Conservation (phyloP, 2,888 invertebrate genomes). For the Periphyllus acericola region DNA sequence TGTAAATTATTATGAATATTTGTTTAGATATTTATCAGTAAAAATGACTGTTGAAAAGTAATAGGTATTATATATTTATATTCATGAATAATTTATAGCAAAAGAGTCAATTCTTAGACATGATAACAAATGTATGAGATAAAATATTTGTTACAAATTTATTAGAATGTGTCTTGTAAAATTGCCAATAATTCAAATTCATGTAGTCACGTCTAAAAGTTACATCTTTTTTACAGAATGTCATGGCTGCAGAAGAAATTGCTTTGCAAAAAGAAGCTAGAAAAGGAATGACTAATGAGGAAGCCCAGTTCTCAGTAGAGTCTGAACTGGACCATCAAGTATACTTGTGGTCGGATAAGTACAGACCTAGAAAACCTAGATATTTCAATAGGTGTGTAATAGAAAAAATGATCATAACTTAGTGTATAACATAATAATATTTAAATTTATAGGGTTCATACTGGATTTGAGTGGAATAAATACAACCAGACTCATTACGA, state of each 20-base stretch:
- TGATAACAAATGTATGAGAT: slow-evolving; percentile 18
- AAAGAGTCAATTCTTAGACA: slow-evolving; percentile 11
- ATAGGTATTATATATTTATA: slow-evolving; percentile 7
- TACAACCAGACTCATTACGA: slow-evolving; percentile 99
- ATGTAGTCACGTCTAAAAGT: background rate
- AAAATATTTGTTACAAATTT: background rate
- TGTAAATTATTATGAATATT: slow-evolving; percentile 33
- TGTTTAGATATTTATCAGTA: slow-evolving; percentile 31
- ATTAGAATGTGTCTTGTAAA: background rate
- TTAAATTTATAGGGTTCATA: slow-evolving; percentile 76
- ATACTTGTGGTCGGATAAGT: slow-evolving; percentile 97
- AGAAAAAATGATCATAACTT: background rate
- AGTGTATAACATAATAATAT: background rate
- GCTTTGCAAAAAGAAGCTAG: slow-evolving; percentile 83
- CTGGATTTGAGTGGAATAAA: slow-evolving; percentile 99
- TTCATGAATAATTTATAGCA: slow-evolving; percentile 35
- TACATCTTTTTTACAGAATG: slow-evolving; percentile 67
- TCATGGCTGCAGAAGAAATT: slow-evolving; percentile 71
- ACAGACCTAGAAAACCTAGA: slow-evolving; percentile 94
- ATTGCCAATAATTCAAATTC: background rate
- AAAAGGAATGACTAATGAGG: slow-evolving; percentile 86
- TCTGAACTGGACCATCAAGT: slow-evolving; percentile 85
- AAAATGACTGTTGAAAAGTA: background rate
- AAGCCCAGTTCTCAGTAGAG: slow-evolving; percentile 92
- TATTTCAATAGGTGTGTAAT: slow-evolving; percentile 85